Evolutionary conservation across 2,113 vertebrate species (phyloP).

Genomic region (Myotis yumanensis): DNA sequence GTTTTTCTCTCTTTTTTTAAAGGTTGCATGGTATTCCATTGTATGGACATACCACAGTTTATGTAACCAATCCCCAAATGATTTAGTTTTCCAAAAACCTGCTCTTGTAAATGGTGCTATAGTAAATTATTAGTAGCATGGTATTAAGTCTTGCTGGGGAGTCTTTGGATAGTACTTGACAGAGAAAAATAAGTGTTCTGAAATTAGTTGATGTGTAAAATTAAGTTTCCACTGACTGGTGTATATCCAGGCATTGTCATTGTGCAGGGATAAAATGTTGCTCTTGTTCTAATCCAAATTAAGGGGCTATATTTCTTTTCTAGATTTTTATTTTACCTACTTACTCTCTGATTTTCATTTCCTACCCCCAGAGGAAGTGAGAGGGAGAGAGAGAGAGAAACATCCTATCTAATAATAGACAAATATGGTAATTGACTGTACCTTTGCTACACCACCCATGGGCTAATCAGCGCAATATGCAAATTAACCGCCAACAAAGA

Average conservation of each 20-base stretch:
- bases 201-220: background rate
- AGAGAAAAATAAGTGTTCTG: background rate
- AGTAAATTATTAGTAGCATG: conserved; percentile 13
- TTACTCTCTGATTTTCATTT: background rate
- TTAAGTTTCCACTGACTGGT: background rate
- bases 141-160: background rate
- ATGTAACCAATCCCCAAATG: conserved; percentile 18
- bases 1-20: background rate
- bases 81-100: background rate
- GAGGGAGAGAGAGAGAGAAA: too few relatives aligned
- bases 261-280: background rate
- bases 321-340: conserved; percentile 22
- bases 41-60: background rate
- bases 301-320: background rate
- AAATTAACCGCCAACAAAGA: too few relatives aligned
- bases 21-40: background rate
- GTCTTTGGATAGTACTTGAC: background rate
- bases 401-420: too few relatives aligned
- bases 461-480: too few relatives aligned
- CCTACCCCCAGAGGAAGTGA: too few relatives aligned
- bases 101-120: background rate
- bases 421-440: too few relatives aligned
- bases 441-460: too few relatives aligned
- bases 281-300: conserved; percentile 19
- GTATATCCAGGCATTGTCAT: background rate